Base-by-base conservation (phyloP, 2,797 vertebrate genomes). In the Tolypeutes matacus region DNA sequence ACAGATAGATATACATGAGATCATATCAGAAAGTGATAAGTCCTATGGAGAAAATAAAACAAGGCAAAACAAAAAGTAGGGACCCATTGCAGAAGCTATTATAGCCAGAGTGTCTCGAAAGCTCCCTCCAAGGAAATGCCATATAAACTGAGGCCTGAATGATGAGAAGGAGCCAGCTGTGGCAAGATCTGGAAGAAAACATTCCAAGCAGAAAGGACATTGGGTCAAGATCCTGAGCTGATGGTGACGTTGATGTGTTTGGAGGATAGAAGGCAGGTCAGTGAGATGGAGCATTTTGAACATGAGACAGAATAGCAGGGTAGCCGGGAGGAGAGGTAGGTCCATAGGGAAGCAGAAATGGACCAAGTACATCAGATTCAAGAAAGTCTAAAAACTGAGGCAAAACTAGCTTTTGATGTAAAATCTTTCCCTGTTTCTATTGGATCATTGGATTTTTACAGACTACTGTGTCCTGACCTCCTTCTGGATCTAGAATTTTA, bases 181-280 rank as follows among this genome's bases (percentile, higher is more conserved):
- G 76, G 53, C 25, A 64, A 77, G 21, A 89, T 46, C 7, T 64
- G 9, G 31, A 17, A 89, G n/a, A 76, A 96, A 91, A 86, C 69
- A 56, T 70, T 70, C 29, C 27, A 81, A 56, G 13, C 7, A 64
- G 15, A 49, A 56, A 91, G 56, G 13, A 53, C 12, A 42, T 31
- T 23, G 36, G 42, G 25, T 82, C 14, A 64, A 64, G 64, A 46
- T 89, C 21, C n/a, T 76, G 62, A 77, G 53, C 20, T 77, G 36
- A 62, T 64, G 25, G 27, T 76, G 7, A 18, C 2, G 27, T 56
- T 49, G 10, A 23, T 12, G 23, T 39, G 10, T 90, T 42, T 1
- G 25, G 17, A 5, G 36, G 20, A 64, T 31, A 86, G 7, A 51
- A 69, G 15, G 29, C 39, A 84, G 23, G 15, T 27, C 80, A 76